phyloP scores from a whole-genome alignment of 1,140 invertebrate species.

The Whitmania pigra region DNA sequence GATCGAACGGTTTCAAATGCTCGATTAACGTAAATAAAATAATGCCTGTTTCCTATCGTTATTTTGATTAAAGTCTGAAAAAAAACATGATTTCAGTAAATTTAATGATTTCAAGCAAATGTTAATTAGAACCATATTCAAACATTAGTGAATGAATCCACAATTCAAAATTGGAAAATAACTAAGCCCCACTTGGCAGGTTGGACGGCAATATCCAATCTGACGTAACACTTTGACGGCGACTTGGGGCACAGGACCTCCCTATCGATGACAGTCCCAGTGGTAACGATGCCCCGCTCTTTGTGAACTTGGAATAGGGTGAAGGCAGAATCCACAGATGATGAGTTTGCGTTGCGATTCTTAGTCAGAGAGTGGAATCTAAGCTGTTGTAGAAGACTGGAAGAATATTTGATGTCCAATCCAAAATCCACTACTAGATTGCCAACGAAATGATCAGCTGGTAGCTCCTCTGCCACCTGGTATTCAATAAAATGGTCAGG shows the following conservation, averaged over 20 bases:
- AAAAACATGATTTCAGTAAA: background rate
- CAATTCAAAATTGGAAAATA: background rate
- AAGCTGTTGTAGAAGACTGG: background rate
- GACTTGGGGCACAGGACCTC: conserved; percentile 17
- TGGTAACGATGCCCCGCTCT: conserved; percentile 9
- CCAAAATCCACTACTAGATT: conserved; percentile 7
- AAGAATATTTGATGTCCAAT: conserved; percentile 15
- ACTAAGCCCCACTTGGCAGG: conserved; percentile 13
- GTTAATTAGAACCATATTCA: too few relatives aligned
- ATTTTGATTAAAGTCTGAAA: background rate
- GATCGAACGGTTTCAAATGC: too few relatives aligned
- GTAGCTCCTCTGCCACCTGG: conserved; percentile 10
- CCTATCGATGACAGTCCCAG: conserved; percentile 18
- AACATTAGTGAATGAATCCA: background rate
- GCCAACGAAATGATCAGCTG: conserved; percentile 9
- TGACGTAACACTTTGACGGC: conserved; percentile 9
- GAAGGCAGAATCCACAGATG: background rate
- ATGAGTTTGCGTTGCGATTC: too few relatives aligned
- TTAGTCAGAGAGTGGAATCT: conserved; percentile 19
- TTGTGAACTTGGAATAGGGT: conserved; percentile 18
- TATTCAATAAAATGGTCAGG: conserved; percentile 7
- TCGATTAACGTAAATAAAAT: too few relatives aligned
- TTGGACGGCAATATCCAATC: conserved; percentile 20
- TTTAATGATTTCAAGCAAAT: background rate
- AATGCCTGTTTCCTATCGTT: background rate